Evolutionary conservation across 2,888 invertebrate genomes (phyloP), one percentile per base, ranked within the genome.

Genomic region (Diarsia dahlii): DNA sequence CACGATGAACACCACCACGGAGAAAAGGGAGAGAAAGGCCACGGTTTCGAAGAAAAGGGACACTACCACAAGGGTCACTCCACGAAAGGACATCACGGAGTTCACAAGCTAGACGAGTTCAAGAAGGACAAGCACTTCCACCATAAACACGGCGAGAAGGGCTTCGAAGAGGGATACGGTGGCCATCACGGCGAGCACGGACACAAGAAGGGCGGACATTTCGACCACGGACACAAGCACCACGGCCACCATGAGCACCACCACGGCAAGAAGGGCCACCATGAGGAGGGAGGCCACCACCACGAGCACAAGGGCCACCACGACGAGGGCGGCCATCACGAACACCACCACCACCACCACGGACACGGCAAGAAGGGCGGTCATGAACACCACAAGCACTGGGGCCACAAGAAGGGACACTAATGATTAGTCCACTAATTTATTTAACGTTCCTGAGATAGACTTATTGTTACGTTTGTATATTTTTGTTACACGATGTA

Each of bases 111-210:
- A 92, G 98, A 98, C 93, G 98, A 98, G 92, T 98, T 97, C 94
- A 98, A 98, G 92, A 98, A 98, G 92, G 97, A 98, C 89, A 98
- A 98, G 89, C 98, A 98, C 92, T 98, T 98, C 97, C 98, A 97
- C 93, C 98, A 98, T 88, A 98, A 98, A 92, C 97, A 98, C 88
- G 98, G 98, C 87, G 98, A 98, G 85, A 97, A 97, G 72, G 98
- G 98, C 0, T 97, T 97, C 90, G 98, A 98, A 91, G 98, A 98
- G 90, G 98, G 98, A 84, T 98, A 98, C 90, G 98, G 98, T 73
- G 98, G 97, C 52, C 97, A 97, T 92, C 98, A 98, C 91, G 97
- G 98, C 89, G 98, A 97, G 88, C 98, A 98, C 85, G 98, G 97
- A 52, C 98, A 98, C 95, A 98, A 98, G 94, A 98, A 98, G 95